Evolutionary conservation across 2,113 vertebrate species (phyloP).

Genomic region (Tor tambroides): DNA sequence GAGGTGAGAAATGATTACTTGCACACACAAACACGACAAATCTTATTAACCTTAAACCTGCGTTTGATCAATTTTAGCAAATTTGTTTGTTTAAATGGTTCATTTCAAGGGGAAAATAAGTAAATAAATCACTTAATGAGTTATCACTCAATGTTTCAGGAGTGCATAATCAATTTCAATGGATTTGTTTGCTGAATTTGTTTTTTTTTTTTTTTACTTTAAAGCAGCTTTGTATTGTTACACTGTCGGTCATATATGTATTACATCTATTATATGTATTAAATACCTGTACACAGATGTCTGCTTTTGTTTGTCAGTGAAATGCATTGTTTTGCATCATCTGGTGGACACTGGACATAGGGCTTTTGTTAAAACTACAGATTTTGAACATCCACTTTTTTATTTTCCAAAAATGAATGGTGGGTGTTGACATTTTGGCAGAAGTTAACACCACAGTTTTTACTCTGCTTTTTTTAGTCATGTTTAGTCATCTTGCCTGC

Average conservation of each 20-base stretch:
- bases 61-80: not conserved
- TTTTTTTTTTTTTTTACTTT: too few relatives aligned
- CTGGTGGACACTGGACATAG: too few relatives aligned
- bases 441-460: too few relatives aligned
- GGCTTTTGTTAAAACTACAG: not conserved
- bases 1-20: slow-evolving; percentile 78
- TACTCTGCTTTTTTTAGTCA: too few relatives aligned
- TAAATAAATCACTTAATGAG: too few relatives aligned
- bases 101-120: not conserved
- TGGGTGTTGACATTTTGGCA: not conserved
- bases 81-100: not conserved
- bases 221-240: too few relatives aligned
- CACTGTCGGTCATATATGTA: not conserved
- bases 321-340: not conserved
- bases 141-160: too few relatives aligned
- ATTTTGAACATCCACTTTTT: not conserved
- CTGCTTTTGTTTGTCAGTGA: too few relatives aligned
- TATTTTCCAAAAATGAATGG: not conserved
- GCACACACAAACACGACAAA: not conserved
- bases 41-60: not conserved
- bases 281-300: too few relatives aligned
- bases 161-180: too few relatives aligned
- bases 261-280: not conserved
- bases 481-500: too few relatives aligned
- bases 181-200: too few relatives aligned